These are phyloP conservation scores for Hermatobates lingyangjiaoensis DNA, from an alignment of 1,140 invertebrate species.

Conservation along the genomic window DNA sequence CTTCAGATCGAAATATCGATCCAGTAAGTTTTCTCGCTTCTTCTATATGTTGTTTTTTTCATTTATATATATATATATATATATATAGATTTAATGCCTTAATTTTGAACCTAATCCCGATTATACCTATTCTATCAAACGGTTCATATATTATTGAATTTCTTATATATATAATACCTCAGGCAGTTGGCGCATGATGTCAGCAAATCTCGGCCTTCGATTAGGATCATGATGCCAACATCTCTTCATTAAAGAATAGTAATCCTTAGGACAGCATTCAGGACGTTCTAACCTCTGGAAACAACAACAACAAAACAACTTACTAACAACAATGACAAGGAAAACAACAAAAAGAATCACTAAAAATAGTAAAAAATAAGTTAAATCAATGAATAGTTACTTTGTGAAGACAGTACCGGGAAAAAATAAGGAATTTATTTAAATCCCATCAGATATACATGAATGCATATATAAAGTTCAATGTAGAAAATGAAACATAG, in stretches of 20 bases:
- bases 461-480: no score
- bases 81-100: no score
- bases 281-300: slow-evolving; percentile 70
- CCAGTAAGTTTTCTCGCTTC: no score
- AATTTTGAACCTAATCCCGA: no score
- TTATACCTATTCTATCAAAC: no score
- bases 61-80: no score
- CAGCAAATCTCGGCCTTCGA: slow-evolving; percentile 77
- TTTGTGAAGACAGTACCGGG: not conserved
- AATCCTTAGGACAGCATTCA: slow-evolving; percentile 84
- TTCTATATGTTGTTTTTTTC: no score
- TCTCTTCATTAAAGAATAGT: slow-evolving; percentile 80
- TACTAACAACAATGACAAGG: not conserved
- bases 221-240: slow-evolving; percentile 87
- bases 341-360: slow-evolving; percentile 4
- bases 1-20: no score
- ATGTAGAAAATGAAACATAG: no score
- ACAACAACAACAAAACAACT: slow-evolving; percentile 1
- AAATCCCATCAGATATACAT: no score
- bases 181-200: slow-evolving; percentile 58
- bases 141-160: no score
- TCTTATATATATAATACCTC: slow-evolving; percentile 47
- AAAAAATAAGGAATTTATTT: no score
- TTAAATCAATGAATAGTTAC: not conserved
- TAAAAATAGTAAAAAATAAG: slow-evolving; percentile 4